Conservation (phyloP, 2,888 invertebrate species). For the Carterocephalus palaemon region DNA sequence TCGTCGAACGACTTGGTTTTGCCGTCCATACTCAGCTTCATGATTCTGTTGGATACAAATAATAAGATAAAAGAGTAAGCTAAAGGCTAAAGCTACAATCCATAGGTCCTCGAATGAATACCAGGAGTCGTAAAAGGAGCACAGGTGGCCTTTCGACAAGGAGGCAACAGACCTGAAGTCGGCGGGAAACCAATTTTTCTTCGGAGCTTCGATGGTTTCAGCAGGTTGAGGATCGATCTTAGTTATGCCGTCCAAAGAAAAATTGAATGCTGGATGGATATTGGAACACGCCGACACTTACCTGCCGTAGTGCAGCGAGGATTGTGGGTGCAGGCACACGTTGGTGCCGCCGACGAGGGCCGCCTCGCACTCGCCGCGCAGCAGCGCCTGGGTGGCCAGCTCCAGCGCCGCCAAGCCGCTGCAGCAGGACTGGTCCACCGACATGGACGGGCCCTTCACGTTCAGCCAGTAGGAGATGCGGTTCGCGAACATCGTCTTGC, state of each 20-base stretch:
- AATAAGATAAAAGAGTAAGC: not conserved
- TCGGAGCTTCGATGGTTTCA: too few species aligned
- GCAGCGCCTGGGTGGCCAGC: constrained; percentile 50
- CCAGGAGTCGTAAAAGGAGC: too few species aligned
- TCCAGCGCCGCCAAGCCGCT: constrained; percentile 52
- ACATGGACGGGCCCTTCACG: constrained; percentile 57
- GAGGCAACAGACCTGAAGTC: too few species aligned
- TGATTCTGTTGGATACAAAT: constrained; percentile 37
- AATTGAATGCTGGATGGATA: too few species aligned
- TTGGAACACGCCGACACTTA: too few species aligned
- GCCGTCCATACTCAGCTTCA: constrained; percentile 84
- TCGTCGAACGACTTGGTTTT: constrained; percentile 92
- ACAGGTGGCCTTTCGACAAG: too few species aligned
- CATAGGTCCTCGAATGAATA: too few species aligned
- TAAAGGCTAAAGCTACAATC: too few species aligned
- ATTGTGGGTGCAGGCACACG: constrained; percentile 77
- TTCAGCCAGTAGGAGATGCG: constrained; percentile 67
- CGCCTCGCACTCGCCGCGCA: constrained; percentile 54
- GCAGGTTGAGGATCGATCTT: too few species aligned
- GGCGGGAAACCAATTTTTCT: too few species aligned
- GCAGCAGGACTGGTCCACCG: constrained; percentile 53
- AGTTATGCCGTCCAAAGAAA: too few species aligned
- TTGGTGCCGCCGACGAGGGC: constrained; percentile 82
- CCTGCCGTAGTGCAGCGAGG: constrained; percentile 54
- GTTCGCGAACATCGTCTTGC: constrained; percentile 59